These are phyloP conservation scores for Machimus rusticus DNA, from an alignment of 2,888 invertebrate species.

Conservation along the genomic window DNA sequence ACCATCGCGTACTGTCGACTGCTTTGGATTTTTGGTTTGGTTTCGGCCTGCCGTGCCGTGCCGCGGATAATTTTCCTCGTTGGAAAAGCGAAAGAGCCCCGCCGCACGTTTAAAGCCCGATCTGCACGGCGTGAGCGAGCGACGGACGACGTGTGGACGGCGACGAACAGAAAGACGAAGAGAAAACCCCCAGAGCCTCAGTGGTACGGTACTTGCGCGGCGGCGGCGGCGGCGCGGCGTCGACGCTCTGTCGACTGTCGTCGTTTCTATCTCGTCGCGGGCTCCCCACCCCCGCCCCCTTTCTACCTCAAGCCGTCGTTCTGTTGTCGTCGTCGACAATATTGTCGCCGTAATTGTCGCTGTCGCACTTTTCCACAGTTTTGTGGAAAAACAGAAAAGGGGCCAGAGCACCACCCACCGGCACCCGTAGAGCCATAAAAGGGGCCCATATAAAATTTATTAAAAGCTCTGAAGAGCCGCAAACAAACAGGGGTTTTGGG, in stretches of 20 bases:
- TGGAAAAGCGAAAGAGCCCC: constrained; percentile 29
- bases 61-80: constrained; percentile 5
- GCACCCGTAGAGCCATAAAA: background rate
- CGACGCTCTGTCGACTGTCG: background rate
- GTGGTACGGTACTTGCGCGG: background rate
- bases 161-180: background rate
- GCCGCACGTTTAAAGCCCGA: background rate
- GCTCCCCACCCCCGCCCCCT: background rate
- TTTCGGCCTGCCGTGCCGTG: background rate
- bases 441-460: background rate
- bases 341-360: background rate
- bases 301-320: background rate
- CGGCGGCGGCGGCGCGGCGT: background rate
- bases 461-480: background rate
- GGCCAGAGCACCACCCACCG: background rate
- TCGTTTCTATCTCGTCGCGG: background rate
- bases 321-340: background rate
- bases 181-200: background rate
- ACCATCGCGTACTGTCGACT: constrained; percentile 59
- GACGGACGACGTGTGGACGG: background rate
- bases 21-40: constrained; percentile 14
- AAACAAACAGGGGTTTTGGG: background rate
- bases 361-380: background rate
- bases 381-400: background rate
- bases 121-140: background rate